These are phyloP conservation scores for Thyatira batis DNA, from an alignment of 2,888 invertebrate genomes.

Conservation along the genomic window DNA sequence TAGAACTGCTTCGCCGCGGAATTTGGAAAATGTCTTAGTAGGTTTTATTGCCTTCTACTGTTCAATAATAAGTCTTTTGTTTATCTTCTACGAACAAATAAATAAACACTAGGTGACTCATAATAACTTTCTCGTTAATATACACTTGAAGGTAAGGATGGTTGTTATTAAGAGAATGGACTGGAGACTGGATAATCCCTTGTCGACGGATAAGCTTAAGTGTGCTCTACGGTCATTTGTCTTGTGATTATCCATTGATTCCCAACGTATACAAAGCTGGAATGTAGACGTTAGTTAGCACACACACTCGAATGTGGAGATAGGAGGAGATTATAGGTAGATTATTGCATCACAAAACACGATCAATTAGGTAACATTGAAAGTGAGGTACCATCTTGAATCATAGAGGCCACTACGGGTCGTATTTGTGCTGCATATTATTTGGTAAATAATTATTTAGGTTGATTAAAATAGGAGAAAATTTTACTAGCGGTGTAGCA, in stretches of 20 bases:
- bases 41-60: no score
- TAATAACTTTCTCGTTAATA: constrained; percentile 1
- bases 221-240: constrained; percentile 42
- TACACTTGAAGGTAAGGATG: constrained; percentile 13
- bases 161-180: constrained; percentile 15
- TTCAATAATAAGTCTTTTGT: no score
- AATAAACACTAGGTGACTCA: constrained; percentile 5
- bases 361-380: not conserved
- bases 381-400: no score
- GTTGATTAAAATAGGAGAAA: not conserved
- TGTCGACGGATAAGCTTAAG: constrained; percentile 42
- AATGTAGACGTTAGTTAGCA: constrained; percentile 5
- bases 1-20: no score
- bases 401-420: no score
- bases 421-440: not conserved
- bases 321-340: not conserved
- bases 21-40: no score
- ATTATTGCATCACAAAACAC: not conserved
- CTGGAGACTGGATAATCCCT: constrained; percentile 33
- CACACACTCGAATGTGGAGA: not conserved
- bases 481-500: not conserved
- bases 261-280: constrained; percentile 9
- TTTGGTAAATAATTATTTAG: constrained; percentile 3
- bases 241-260: constrained; percentile 32
- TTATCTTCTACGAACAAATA: no score